Percentiles rank a stretch among this genome's conserved stretches.
phyloP scores from a whole-genome alignment of 2,888 invertebrate genomes.

The Homarus gammarus region DNA sequence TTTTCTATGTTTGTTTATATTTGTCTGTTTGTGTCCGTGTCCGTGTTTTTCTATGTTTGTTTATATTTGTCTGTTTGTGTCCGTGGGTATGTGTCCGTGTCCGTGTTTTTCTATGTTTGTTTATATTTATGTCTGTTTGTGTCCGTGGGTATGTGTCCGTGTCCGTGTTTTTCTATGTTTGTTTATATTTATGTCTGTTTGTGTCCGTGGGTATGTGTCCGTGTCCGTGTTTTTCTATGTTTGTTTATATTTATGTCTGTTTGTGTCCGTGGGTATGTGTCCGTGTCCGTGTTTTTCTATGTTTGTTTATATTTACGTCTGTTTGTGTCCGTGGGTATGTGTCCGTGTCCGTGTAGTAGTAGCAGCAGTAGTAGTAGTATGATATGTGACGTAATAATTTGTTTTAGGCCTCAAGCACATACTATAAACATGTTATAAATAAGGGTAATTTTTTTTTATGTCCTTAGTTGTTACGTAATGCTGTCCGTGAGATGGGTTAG shows the following conservation, averaged over 20 bases:
- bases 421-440: too few relatives aligned
- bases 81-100: constrained; percentile 8
- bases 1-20: not conserved
- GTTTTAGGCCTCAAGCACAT: too few relatives aligned
- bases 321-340: not conserved
- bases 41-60: too few relatives aligned
- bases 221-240: too few relatives aligned
- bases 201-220: too few relatives aligned
- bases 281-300: not conserved
- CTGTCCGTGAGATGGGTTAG: too few relatives aligned
- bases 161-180: not conserved
- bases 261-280: constrained; percentile 11
- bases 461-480: too few relatives aligned
- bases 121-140: not conserved
- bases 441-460: too few relatives aligned
- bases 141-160: not conserved
- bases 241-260: constrained; percentile 8
- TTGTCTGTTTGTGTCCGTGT: too few relatives aligned
- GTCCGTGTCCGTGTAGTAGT: not conserved
- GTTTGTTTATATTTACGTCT: not conserved
- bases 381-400: too few relatives aligned
- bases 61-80: constrained; percentile 4
- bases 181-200: too few relatives aligned
- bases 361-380: too few relatives aligned
- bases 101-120: not conserved